A percentile compares a stretch with the other conserved stretches of the same genome.
Conservation (phyloP, 2,888 invertebrate species). For the Ochlodes sylvanus region DNA sequence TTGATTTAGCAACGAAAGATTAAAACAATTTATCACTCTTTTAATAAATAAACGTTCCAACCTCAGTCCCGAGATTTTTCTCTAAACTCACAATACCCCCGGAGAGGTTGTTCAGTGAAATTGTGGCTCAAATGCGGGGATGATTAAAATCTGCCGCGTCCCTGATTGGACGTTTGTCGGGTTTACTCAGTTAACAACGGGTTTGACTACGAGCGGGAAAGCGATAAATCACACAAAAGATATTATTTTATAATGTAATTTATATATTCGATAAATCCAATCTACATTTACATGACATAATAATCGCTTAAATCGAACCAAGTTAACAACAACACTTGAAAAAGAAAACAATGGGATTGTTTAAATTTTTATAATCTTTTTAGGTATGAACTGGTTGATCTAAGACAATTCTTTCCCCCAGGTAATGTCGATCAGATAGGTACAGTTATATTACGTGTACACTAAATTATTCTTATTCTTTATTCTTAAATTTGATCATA, state of each 20-base stretch:
- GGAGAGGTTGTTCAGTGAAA: constrained; percentile 29
- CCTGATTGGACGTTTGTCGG: constrained; percentile 34
- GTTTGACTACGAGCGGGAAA: background rate
- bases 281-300: too few species aligned
- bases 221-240: background rate
- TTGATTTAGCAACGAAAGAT: background rate
- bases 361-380: too few species aligned
- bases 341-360: too few species aligned
- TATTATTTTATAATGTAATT: background rate
- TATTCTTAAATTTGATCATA: too few species aligned
- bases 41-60: constrained; percentile 4
- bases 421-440: too few species aligned
- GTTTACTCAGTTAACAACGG: constrained; percentile 14
- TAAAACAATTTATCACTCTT: constrained; percentile 6
- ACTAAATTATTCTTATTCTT: too few species aligned
- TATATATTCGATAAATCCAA: too few species aligned
- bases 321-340: too few species aligned
- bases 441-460: too few species aligned
- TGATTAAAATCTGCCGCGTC: constrained; percentile 36
- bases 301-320: background rate
- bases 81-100: constrained; percentile 18
- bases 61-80: constrained; percentile 18
- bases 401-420: too few species aligned
- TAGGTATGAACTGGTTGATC: too few species aligned
- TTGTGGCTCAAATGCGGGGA: constrained; percentile 31